phyloP scores from a whole-genome alignment of 2,797 vertebrate species.

The Anisognathus igniventris region DNA sequence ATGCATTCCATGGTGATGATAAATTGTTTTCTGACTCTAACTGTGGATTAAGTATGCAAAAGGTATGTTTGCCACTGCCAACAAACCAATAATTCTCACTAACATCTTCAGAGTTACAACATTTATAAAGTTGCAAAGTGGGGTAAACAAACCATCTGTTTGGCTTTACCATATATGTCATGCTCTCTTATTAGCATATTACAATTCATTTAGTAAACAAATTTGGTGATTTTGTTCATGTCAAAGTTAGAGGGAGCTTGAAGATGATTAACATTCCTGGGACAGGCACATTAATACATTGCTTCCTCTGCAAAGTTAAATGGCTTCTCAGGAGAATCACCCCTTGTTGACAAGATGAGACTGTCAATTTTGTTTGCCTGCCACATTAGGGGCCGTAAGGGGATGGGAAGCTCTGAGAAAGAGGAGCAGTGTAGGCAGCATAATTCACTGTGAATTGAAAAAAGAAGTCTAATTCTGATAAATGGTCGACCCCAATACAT shows the following conservation, averaged over 20 bases:
- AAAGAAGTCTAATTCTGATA: slow-evolving; percentile 90
- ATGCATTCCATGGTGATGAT: slow-evolving; percentile 67
- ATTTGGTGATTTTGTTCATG: slow-evolving; percentile 85
- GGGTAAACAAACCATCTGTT: slow-evolving; percentile 86
- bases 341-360: slow-evolving; percentile 95
- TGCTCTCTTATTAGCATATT: slow-evolving; percentile 86
- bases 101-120: slow-evolving; percentile 78
- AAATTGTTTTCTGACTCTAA: slow-evolving; percentile 70
- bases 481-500: slow-evolving; percentile 87
- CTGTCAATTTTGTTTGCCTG: slow-evolving; percentile 96
- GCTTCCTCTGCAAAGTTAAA: slow-evolving; percentile 91
- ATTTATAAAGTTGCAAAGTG: slow-evolving; percentile 81
- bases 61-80: slow-evolving; percentile 70
- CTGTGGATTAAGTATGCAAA: slow-evolving; percentile 75
- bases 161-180: slow-evolving; percentile 86
- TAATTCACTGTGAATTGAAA: slow-evolving; percentile 83
- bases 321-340: slow-evolving; percentile 86
- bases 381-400: slow-evolving; percentile 89
- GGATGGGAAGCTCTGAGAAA: slow-evolving; percentile 77
- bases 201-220: slow-evolving; percentile 88
- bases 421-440: slow-evolving; percentile 79
- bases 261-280: slow-evolving; percentile 95
- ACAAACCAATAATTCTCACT: slow-evolving; percentile 76
- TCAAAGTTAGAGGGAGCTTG: slow-evolving; percentile 83
- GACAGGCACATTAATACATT: slow-evolving; percentile 85